These are phyloP conservation scores for Crotalus viridis DNA, from an alignment of 2,113 vertebrate species.

Conservation along the genomic window DNA sequence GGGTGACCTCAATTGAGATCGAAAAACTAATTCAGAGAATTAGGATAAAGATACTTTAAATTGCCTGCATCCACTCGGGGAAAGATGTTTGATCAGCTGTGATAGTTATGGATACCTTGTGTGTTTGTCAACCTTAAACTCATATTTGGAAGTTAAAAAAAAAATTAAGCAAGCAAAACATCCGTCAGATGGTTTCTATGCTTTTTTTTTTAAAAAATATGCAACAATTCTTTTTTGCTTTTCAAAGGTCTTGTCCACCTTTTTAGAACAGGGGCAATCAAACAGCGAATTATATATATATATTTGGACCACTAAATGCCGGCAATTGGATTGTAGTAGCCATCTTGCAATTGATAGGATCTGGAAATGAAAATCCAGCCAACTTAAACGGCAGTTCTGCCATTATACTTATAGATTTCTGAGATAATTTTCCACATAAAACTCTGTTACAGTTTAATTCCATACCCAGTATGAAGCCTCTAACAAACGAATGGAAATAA, in stretches of 20 bases:
- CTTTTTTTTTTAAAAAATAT: not conserved
- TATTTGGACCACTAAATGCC: conserved; percentile 29
- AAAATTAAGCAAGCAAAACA: not conserved
- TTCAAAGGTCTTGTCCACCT: conserved; percentile 35
- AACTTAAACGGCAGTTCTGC: conserved; percentile 38
- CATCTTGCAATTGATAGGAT: conserved; percentile 32
- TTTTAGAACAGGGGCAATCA: not conserved
- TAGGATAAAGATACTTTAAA: not conserved
- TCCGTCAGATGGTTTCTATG: conserved; percentile 28
- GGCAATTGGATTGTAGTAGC: conserved; percentile 14
- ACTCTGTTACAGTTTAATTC: conserved; percentile 65
- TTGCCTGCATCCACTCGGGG: not conserved
- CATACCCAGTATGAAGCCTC: conserved; percentile 56
- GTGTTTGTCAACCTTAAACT: not conserved
- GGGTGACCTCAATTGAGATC: not conserved
- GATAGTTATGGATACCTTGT: not conserved
- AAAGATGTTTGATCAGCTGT: not conserved
- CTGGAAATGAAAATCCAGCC: conserved; percentile 47
- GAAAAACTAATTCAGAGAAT: not conserved
- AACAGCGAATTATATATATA: conserved; percentile 33
- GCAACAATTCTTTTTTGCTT: too few species aligned
- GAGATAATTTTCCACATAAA: conserved; percentile 48
- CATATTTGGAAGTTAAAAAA: not conserved
- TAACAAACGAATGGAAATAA: conserved; percentile 65
- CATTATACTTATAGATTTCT: conserved; percentile 46